These are phyloP conservation scores for Pomacea canaliculata DNA, from an alignment of 2,888 invertebrate genomes.

Conservation along the genomic window DNA sequence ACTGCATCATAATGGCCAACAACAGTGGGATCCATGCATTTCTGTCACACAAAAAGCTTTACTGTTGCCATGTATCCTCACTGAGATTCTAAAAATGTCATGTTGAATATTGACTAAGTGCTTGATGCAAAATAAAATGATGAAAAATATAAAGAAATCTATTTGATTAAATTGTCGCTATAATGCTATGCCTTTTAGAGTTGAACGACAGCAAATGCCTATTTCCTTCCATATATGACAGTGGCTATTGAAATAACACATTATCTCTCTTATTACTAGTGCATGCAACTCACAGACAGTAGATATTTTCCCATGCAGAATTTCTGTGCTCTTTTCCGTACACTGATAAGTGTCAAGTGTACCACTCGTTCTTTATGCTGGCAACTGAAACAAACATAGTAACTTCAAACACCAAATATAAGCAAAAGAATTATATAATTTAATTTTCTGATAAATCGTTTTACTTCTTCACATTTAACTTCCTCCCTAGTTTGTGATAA, in stretches of 20 bases:
- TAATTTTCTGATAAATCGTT: neutral
- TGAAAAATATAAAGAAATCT: neutral
- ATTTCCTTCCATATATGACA: no score
- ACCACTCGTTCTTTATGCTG: constrained; percentile 64
- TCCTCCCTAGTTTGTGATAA: no score
- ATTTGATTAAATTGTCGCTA: neutral
- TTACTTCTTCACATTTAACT: neutral
- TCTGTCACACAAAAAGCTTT: constrained; percentile 44
- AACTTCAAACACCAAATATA: neutral
- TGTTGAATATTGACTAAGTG: no score
- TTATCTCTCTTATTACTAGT: no score
- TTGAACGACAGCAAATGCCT: neutral
- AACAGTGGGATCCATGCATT: constrained; percentile 66
- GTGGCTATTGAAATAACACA: no score
- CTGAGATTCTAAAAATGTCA: no score
- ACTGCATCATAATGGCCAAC: constrained; percentile 69
- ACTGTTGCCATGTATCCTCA: no score
- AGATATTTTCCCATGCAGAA: constrained; percentile 69
- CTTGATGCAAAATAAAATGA: neutral
- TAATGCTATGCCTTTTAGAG: neutral
- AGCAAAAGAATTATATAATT: neutral
- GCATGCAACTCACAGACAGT: constrained; percentile 56
- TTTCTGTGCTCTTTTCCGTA: constrained; percentile 63
- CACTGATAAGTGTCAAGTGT: constrained; percentile 67
- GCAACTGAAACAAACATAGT: constrained; percentile 11